A percentile compares a stretch with the other conserved stretches of the same genome.
These are phyloP conservation scores for Melikaiella ostensackeni DNA, from an alignment of 2,888 invertebrate species.

Conservation along the genomic window DNA sequence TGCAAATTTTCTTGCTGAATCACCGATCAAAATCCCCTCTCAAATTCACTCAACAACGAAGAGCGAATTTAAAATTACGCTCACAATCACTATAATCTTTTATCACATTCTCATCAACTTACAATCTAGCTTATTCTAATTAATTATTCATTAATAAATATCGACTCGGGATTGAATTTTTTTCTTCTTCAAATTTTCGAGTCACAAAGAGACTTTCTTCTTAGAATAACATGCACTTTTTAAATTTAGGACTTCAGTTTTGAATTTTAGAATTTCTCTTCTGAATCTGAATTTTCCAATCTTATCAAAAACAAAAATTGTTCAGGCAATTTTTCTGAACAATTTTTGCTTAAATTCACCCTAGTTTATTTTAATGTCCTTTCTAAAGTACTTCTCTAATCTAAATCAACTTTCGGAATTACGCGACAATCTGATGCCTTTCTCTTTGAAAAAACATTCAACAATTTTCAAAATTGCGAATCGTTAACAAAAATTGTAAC, in stretches of 20 bases:
- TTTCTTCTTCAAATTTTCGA: background rate
- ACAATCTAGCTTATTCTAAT: slow-evolving; percentile 44
- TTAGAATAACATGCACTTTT: background rate
- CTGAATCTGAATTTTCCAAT: background rate
- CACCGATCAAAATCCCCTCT: background rate
- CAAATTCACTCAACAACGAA: slow-evolving; percentile 27
- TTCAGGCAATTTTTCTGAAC: too few relatives aligned
- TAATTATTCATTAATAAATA: slow-evolving; percentile 45
- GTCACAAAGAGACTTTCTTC: background rate
- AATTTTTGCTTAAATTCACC: background rate
- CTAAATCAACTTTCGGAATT: background rate
- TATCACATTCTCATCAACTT: slow-evolving; percentile 41
- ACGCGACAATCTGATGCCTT: slow-evolving; percentile 24
- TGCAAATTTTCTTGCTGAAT: background rate
- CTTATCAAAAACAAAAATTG: background rate
- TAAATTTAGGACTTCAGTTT: background rate
- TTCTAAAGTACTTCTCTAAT: slow-evolving; percentile 8
- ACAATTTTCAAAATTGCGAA: slow-evolving; percentile 1
- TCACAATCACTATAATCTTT: slow-evolving; percentile 16
- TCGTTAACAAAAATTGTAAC: background rate
- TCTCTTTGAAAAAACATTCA: slow-evolving; percentile 4
- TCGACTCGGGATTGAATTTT: background rate
- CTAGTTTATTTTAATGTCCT: background rate
- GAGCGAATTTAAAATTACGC: slow-evolving; percentile 35
- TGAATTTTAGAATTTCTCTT: background rate